Evolutionary conservation across 2,797 vertebrate species (phyloP), one percentile per base, ranked within the genome.

Genomic region (Mormyrus proboscirostris): DNA sequence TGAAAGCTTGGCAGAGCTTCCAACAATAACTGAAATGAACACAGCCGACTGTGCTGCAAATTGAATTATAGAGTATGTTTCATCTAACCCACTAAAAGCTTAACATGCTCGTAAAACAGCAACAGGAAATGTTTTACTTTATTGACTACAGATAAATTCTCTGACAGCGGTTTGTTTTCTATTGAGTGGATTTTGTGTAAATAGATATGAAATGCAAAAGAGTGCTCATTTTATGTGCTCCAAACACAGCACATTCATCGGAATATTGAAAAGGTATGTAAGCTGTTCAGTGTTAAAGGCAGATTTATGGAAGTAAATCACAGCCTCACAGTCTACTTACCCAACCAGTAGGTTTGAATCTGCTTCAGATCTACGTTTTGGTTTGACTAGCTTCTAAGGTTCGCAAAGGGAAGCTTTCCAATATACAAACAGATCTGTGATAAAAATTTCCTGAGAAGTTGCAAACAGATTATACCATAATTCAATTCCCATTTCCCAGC

Each of bases 381-480:
- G 44, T 51, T 84, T 84, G 82, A 50, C 49, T 51, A 4, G 82
- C 44, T 84, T 84, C 22, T 84, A 84, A 25, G n/a, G 44, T 84
- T 49, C 5, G 82, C 82, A 25, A 84, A 51, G 44, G 82, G 47
- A 84, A 50, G 22, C 4, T 25, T 51, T 84, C 82, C 82, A 84
- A 84, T 84, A 84, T 84, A 84, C 47, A 84, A 84, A 84, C 82
- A 49, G 49, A 84, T 84, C 82, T 84, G 47, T 29, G 82, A 25
- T 49, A 49, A 84, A 84, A 50, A 50, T 84, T 22, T 84, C 19
- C 82, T 50, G 41, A 47, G 41, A 25, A 84, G 51, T 12, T 84
- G 82, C 44, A 84, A 84, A 84, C 82, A 84, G 82, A 50, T 84
- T 50, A 51, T 12, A 51, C 10, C 8, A 29, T n/a, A 84, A 51